These are phyloP conservation scores for Drosophila mettleri DNA, from an alignment of 2,888 invertebrate species.

Conservation along the genomic window DNA sequence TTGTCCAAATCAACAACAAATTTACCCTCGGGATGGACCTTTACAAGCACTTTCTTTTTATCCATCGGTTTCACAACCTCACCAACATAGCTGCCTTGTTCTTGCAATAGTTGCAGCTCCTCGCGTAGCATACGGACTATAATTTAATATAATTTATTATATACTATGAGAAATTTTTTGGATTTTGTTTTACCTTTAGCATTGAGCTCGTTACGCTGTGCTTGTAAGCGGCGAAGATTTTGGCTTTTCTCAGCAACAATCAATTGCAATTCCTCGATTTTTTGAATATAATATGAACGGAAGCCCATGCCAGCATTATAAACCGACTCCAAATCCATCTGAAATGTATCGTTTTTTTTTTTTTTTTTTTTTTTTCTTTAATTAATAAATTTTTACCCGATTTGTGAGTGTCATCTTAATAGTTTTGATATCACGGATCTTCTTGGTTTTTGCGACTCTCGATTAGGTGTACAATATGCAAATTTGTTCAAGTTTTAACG, in stretches of 20 bases:
- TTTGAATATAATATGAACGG: slow-evolving; percentile 98
- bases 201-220: slow-evolving; percentile 99
- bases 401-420: slow-evolving; percentile 80
- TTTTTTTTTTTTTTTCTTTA: not conserved
- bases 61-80: slow-evolving; percentile 99
- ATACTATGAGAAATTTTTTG: not conserved
- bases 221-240: slow-evolving; percentile 97
- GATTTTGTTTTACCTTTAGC: slow-evolving; percentile 91
- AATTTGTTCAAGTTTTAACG: not conserved
- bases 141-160: slow-evolving; percentile 61
- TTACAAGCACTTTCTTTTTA: slow-evolving; percentile 99
- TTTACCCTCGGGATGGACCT: slow-evolving; percentile 99
- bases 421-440: not conserved
- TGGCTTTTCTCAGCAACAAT: slow-evolving; percentile 99
- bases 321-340: slow-evolving; percentile 83
- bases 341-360: not conserved
- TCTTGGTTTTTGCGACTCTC: not conserved
- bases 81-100: slow-evolving; percentile 99
- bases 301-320: slow-evolving; percentile 90
- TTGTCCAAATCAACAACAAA: slow-evolving; percentile 99
- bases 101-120: slow-evolving; percentile 97
- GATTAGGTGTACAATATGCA: not conserved
- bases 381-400: slow-evolving; percentile 65
- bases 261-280: slow-evolving; percentile 98
- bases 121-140: slow-evolving; percentile 98